Base-by-base conservation (phyloP, 2,797 vertebrate species). In the Huso huso region DNA sequence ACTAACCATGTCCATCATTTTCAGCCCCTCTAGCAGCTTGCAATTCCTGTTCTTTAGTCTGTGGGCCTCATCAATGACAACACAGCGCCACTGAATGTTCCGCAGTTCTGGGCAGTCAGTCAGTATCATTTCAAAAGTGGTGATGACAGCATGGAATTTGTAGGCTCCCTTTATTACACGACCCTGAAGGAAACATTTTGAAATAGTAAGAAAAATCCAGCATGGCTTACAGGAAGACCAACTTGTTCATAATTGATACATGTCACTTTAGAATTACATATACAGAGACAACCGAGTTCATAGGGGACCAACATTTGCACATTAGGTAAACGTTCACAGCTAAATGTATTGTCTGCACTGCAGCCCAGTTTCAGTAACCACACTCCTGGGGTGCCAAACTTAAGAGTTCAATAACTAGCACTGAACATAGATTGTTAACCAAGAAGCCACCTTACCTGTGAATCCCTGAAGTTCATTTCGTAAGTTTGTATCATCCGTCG, bases 1-100 rank as follows among this genome's bases (percentile, higher is more conserved):
- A 88, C 94, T 89, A 72, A 98, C 96, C 94, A 98, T 89, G 79
- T 96, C 96, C 96, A 98, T 97, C 94, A 96, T 93, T 83, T 98
- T 99, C 10, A 99, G 92, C 69, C 96, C 96, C 83, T 99, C 96
- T 78, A 98, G 80, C 63, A 99, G 90, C 80, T 99, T 99, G 84
- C 95, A 99, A 83, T 98, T 98, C 76, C 95, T 88, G 71, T 99
- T 99, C 80, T 99, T 99, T 77, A 99, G 88, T 73, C 96, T 89
- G 79, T 99, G 96, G 71, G 96, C 96, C 79, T 99, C 96, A 51
- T 99, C 96, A 0, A 99, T 98, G 76, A 99, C 93, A 71, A 99
- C 95, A 50, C 96, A 99, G 69, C 95, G 93, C 96, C 96, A 99
- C 0, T 92, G 89, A 77, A 99, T 90, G 71, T 83, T 91, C 53